A percentile compares a stretch with the other conserved stretches of the same genome.
phyloP scores from a whole-genome alignment of 2,797 vertebrate genomes.

The Argya squamiceps region DNA sequence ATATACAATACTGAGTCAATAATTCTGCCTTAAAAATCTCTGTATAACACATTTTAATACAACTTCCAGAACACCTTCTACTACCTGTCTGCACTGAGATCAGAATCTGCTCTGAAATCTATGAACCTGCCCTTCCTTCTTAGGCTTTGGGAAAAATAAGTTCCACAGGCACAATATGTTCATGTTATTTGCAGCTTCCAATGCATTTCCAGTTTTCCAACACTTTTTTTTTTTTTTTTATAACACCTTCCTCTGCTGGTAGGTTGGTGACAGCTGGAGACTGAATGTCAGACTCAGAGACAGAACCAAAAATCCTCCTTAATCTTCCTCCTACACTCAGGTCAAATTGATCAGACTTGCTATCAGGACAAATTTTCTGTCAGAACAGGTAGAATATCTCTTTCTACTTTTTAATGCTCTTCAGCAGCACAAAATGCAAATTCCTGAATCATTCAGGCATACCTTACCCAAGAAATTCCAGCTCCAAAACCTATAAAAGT shows the following conservation, averaged over 20 bases:
- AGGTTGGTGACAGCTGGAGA: constrained; percentile 8
- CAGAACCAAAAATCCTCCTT: background rate
- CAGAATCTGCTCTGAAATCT: background rate
- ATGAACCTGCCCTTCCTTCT: background rate
- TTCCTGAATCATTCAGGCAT: background rate
- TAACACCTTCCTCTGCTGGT: background rate
- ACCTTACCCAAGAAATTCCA: background rate
- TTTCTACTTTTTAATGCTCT: background rate
- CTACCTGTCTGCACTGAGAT: background rate
- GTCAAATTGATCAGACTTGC: background rate
- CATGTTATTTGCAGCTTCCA: background rate
- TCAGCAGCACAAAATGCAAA: background rate
- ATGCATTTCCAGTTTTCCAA: background rate
- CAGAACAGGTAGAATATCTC: background rate
- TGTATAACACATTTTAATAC: background rate
- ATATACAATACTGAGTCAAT: background rate
- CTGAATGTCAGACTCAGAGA: background rate
- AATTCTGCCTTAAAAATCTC: background rate
- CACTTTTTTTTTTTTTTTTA: background rate
- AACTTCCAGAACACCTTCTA: background rate
- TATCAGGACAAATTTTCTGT: background rate
- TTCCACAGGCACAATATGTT: background rate
- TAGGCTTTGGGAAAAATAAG: background rate
- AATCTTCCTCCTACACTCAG: background rate
- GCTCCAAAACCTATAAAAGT: background rate